Percentiles rank a stretch among this genome's conserved stretches.
Evolutionary conservation across 2,797 vertebrate genomes (phyloP).

Genomic region (Leptoclinus maculatus): DNA sequence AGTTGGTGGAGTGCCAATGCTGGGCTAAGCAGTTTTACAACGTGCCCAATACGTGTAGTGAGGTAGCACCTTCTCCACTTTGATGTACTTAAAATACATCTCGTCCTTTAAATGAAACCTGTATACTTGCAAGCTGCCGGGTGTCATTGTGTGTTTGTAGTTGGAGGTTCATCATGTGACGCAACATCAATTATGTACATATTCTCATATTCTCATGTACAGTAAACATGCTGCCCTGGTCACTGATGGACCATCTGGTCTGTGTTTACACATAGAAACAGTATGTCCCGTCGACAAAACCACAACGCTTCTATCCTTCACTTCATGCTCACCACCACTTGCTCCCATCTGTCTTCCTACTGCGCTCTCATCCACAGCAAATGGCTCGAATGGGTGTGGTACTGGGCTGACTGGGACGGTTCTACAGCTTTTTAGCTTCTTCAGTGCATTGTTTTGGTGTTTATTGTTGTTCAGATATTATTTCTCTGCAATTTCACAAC

Average conservation of each 20-base stretch:
- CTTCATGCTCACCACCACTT: conserved; percentile 7
- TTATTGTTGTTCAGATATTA: not conserved
- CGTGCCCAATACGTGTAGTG: conserved; percentile 12
- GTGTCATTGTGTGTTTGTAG: not conserved
- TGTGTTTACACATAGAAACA: conserved; percentile 30
- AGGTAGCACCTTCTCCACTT: conserved; percentile 7
- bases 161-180: not conserved
- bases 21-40: conserved; percentile 18
- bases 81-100: not conserved
- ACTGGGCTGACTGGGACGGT: not conserved
- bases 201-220: not conserved
- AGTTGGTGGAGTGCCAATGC: conserved; percentile 4
- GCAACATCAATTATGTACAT: not conserved
- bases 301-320: conserved; percentile 8
- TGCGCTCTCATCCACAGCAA: not conserved
- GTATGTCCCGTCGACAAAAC: conserved; percentile 13
- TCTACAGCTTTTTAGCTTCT: too few relatives aligned
- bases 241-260: conserved; percentile 26
- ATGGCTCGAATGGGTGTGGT: not conserved
- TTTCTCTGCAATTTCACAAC: not conserved
- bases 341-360: conserved; percentile 2
- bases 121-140: not conserved
- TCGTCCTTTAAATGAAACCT: not conserved
- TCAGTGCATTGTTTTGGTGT: too few relatives aligned
- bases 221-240: conserved; percentile 1